phyloP scores from a whole-genome alignment of 2,888 invertebrate genomes.

The Drosophila setosimentum region DNA sequence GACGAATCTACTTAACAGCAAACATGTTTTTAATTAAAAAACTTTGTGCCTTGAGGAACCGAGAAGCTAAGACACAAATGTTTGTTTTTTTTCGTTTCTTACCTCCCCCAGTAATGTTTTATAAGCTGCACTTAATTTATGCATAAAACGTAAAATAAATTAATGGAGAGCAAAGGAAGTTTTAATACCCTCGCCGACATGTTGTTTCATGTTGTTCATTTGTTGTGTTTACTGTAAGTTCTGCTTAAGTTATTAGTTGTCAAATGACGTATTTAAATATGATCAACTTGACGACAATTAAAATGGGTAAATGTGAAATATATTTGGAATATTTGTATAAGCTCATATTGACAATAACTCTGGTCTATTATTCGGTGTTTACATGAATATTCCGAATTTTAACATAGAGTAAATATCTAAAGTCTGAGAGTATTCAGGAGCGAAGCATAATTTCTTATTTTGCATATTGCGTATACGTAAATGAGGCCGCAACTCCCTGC shows the following conservation, averaged over 20 bases:
- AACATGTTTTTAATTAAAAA: slow-evolving; percentile 36
- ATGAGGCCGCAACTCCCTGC: background rate
- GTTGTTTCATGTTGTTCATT: background rate
- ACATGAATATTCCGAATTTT: background rate
- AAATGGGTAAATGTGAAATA: background rate
- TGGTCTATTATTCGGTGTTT: slow-evolving; percentile 2
- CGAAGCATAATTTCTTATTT: background rate
- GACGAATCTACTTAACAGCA: background rate
- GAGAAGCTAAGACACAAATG: slow-evolving; percentile 1
- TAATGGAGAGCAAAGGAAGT: background rate
- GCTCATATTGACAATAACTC: background rate
- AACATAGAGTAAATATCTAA: slow-evolving; percentile 3
- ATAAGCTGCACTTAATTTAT: slow-evolving; percentile 12
- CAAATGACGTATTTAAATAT: background rate
- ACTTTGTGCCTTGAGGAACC: slow-evolving; percentile 2
- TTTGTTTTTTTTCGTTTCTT: too few species aligned
- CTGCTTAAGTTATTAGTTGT: background rate
- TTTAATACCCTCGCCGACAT: background rate
- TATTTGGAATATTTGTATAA: background rate
- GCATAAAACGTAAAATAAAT: background rate
- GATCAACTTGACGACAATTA: background rate
- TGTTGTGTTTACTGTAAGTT: background rate
- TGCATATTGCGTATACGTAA: slow-evolving; percentile 7
- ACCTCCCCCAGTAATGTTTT: background rate
- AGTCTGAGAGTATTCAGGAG: background rate